Evolutionary conservation across 2,888 invertebrate genomes (phyloP), one percentile per base, ranked within the genome.

Genomic region (Heliconius sara): DNA sequence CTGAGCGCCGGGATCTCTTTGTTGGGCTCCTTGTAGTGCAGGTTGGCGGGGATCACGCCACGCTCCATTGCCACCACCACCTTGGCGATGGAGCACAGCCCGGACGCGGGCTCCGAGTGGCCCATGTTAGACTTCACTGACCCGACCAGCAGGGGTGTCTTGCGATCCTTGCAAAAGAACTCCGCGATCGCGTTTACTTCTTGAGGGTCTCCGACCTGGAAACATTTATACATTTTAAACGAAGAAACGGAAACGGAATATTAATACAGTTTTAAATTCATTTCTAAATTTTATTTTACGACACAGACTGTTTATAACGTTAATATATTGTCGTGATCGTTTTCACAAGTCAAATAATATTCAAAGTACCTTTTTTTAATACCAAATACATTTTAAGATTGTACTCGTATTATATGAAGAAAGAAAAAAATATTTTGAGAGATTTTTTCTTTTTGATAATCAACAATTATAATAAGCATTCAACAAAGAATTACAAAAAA

Each of bases 61-160:
- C 96, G 93, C 93, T 99, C 99, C 98, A 99, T 99, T 25, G 99
- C 98, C 81, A 99, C 96, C 34, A 99, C 91, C 77, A 99, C 96
- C 93, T 99, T 99, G 19, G 98, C 98, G 83, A 99, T 95, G 1
- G 99, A 97, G 88, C 98, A 98, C 39, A 99, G 95, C 43, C 99
- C 99, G 70, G 98, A 98, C 1, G 98, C 98, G 0, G 99, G 98
- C 93, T 99, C 99, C 6, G 99, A 97, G 91, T 99, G 99, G 2
- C 99, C 99, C 99, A 99, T 99, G 94, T 99, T 99, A 34, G 99
- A 99, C 92, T 99, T 99, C 0, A 99, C 98, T 0, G 99, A 99
- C 27, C 99, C 99, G 87, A 99, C 97, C 68, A 99, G 93, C 71
- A 99, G 95, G 10, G 99, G 99, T 52, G 93, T 93, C 80, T 96